Evolutionary conservation across 2,113 vertebrate species (phyloP).

Genomic region (Poecile atricapillus): DNA sequence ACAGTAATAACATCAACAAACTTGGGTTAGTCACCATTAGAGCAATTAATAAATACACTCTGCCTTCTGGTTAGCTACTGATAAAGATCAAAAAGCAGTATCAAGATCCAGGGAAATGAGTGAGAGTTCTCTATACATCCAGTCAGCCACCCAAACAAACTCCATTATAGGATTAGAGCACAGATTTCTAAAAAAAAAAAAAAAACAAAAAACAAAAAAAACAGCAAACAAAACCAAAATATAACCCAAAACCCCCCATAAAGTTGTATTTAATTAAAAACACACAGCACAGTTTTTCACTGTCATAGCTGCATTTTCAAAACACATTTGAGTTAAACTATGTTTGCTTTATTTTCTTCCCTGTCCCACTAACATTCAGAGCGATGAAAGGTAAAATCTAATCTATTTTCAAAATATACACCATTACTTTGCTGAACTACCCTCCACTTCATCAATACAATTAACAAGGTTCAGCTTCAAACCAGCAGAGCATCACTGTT

Average conservation of each 20-base stretch:
- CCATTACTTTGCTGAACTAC: not conserved
- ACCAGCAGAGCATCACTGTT: not conserved
- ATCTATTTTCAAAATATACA: not conserved
- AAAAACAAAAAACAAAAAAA: not conserved
- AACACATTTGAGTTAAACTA: not conserved
- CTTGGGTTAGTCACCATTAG: not conserved
- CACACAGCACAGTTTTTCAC: not conserved
- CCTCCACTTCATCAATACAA: not conserved
- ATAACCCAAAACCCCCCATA: rapidly evolving
- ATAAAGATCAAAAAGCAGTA: not conserved
- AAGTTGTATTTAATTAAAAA: not conserved
- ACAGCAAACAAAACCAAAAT: not conserved
- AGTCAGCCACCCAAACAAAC: not conserved
- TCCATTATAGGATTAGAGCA: not conserved
- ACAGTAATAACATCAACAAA: not conserved
- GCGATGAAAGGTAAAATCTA: not conserved
- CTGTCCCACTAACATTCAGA: not conserved
- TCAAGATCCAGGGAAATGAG: not conserved
- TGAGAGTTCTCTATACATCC: not conserved
- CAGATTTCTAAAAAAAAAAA: not conserved
- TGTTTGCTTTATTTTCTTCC: not conserved
- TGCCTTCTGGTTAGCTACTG: not conserved
- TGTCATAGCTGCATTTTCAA: not conserved
- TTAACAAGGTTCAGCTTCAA: not conserved
- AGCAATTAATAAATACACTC: not conserved